phyloP scores from a whole-genome alignment of 2,113 vertebrate genomes.

The Xerus inauris region DNA sequence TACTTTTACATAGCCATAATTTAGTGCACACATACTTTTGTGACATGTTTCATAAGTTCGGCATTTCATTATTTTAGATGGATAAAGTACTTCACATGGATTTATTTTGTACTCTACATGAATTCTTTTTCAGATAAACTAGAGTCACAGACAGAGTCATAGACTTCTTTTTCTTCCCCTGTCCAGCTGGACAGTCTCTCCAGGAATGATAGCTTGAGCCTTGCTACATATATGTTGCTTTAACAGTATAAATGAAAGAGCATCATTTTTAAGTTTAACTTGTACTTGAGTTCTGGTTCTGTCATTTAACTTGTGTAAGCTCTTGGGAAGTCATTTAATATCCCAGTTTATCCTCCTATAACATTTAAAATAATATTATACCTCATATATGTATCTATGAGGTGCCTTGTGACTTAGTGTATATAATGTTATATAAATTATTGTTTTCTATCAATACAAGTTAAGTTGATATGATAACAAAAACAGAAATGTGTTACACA shows the following conservation, averaged over 20 bases:
- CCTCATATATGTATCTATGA: background rate
- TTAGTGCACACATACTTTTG: background rate
- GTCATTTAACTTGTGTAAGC: background rate
- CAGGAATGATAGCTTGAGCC: background rate
- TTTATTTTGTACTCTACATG: background rate
- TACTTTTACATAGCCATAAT: background rate
- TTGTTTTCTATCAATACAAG: background rate
- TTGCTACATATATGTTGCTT: background rate
- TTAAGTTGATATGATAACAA: background rate
- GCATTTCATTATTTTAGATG: background rate
- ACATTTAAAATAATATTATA: background rate
- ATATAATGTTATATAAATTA: background rate
- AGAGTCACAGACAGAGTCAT: background rate
- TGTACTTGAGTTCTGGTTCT: background rate
- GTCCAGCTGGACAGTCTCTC: background rate
- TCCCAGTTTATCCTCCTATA: background rate
- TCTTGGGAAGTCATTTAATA: background rate
- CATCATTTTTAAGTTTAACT: background rate
- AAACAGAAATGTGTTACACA: background rate
- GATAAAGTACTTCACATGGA: background rate
- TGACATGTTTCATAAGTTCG: background rate
- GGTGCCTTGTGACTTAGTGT: background rate
- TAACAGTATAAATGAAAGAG: background rate
- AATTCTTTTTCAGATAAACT: slow-evolving; percentile 10
- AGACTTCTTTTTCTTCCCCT: background rate